Evolutionary conservation across 2,888 invertebrate genomes (phyloP).

Genomic region (Acanthosepion pharaonis): DNA sequence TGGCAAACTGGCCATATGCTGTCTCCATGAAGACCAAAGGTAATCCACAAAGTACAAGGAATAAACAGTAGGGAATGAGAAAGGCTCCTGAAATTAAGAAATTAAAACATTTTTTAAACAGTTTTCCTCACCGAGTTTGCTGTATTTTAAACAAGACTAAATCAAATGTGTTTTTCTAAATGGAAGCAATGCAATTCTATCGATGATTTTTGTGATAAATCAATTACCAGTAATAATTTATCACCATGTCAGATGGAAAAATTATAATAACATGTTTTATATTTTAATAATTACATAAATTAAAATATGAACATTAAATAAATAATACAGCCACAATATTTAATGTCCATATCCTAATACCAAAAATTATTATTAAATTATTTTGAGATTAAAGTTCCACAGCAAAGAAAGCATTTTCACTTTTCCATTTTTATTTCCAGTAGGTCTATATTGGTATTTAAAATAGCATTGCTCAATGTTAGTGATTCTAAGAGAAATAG

Average conservation of each 20-base stretch:
- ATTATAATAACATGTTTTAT: not conserved
- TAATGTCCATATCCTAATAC: not conserved
- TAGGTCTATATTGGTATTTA: not conserved
- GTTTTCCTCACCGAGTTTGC: not conserved
- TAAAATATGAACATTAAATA: not conserved
- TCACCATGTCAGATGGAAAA: no score
- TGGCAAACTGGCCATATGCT: conserved; percentile 42
- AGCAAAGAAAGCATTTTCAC: no score
- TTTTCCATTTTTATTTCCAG: no score
- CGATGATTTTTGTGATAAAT: not conserved
- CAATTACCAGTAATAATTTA: not conserved
- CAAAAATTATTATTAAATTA: not conserved
- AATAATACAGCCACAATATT: not conserved
- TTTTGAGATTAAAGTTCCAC: no score
- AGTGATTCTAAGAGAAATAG: no score
- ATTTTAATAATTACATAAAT: no score
- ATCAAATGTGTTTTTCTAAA: not conserved
- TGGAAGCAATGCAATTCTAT: not conserved
- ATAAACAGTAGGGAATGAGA: conserved; percentile 40
- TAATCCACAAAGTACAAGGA: conserved; percentile 43
- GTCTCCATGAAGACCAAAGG: conserved; percentile 45
- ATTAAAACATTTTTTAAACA: not conserved
- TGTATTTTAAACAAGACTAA: no score
- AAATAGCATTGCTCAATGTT: not conserved
- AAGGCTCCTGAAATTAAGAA: conserved; percentile 37